A percentile compares a stretch with the other conserved stretches of the same genome.
phyloP scores from a whole-genome alignment of 2,888 invertebrate genomes.

The Liodrosophila aerea region DNA sequence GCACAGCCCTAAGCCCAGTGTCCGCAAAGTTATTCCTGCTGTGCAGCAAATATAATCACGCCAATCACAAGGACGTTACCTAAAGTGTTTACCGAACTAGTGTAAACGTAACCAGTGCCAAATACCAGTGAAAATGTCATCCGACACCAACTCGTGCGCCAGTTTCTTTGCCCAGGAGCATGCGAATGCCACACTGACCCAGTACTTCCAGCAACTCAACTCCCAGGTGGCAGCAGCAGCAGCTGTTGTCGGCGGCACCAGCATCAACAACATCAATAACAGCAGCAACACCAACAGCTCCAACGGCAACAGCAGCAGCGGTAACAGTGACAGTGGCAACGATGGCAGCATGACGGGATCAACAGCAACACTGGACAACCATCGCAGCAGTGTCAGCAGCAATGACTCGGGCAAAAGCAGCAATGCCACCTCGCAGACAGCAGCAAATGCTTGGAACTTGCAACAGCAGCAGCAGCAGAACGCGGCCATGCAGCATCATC shows the following conservation, averaged over 20 bases:
- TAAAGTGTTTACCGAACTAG: slow-evolving; percentile 23
- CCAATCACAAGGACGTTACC: slow-evolving; percentile 63
- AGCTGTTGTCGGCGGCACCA: slow-evolving; percentile 43
- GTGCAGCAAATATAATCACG: slow-evolving; percentile 55
- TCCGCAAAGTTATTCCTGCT: slow-evolving; percentile 44
- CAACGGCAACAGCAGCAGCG: slow-evolving; percentile 38
- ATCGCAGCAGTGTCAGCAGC: slow-evolving; percentile 51
- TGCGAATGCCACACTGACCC: slow-evolving; percentile 73
- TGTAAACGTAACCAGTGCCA: background rate
- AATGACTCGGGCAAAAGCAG: slow-evolving; percentile 47
- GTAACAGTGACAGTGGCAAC: slow-evolving; percentile 39
- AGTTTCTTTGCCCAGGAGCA: slow-evolving; percentile 80
- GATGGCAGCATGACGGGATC: slow-evolving; percentile 47
- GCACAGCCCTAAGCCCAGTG: slow-evolving; percentile 47
- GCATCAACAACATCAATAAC: slow-evolving; percentile 33
- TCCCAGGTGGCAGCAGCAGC: slow-evolving; percentile 71
- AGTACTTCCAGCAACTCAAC: slow-evolving; percentile 80
- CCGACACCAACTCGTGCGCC: slow-evolving; percentile 73
- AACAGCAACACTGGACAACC: slow-evolving; percentile 44
- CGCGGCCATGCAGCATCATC: slow-evolving; percentile 36
- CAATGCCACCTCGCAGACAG: slow-evolving; percentile 33
- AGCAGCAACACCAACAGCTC: slow-evolving; percentile 41
- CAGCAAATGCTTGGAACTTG: slow-evolving; percentile 53
- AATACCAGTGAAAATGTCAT: slow-evolving; percentile 49
- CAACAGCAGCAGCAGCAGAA: slow-evolving; percentile 57